Base-by-base conservation (phyloP, 2,888 invertebrate genomes). In the Theodoxus fluviatilis region DNA sequence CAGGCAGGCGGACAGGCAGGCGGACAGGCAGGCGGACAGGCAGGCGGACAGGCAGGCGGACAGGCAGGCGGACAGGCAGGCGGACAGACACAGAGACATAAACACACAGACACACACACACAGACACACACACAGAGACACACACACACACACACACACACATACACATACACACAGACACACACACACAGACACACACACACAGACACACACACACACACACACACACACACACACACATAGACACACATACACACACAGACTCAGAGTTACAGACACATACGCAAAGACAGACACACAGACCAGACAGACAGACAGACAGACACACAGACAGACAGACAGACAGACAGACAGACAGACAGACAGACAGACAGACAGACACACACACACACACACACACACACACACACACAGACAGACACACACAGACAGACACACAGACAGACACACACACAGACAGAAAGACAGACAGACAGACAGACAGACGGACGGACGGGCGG, bases 121-220 rank as follows among this genome's bases (percentile, higher is more conserved):
- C 57, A 57, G 28, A 25, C 25, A 57, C 28, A 25, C 28, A 57
- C 57, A 57, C 57, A 57, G 28, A 57, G 28, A 25, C 57, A 57
- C 57, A 25, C 57, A 57, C 57, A 57, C 57, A 57, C 57, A 57
- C 57, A 57, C 57, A 57, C 28, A 57, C 57, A 3, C 57, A 57
- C 57, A 57, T 33, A 57, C 22, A 2, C 57, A 57, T 33, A 2
- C 57, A 57, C 28, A 25, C 31, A 57, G 9, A 2, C 57, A 57
- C 57, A 2, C 57, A 57, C 57, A 2, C 57, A 57, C 57, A 3
- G 31, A 57, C 57, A 3, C 57, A 57, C 57, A 3, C 57, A 57
- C 57, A 3, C 57, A 57, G 31, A 6, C 57, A 57, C 57, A 57
- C 57, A 57, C 57, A 57, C 57, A 57, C 57, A 25, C 57, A 57